Base-by-base conservation (phyloP, 2,797 vertebrate species). In the Falco biarmicus region DNA sequence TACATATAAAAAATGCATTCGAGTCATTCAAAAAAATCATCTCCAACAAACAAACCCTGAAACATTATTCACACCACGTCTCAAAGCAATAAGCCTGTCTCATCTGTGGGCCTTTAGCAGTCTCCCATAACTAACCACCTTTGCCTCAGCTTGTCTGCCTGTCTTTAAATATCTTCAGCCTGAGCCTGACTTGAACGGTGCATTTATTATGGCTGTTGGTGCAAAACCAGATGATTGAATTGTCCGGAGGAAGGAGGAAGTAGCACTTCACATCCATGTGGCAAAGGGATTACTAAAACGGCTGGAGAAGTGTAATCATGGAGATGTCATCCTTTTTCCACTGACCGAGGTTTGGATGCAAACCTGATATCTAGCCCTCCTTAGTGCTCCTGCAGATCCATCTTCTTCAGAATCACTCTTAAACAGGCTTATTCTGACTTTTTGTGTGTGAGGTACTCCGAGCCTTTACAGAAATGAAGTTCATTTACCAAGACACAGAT, bases 281-380 rank as follows among this genome's bases (percentile, higher is more conserved):
- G 93, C 87, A 95, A 93, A 95, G 61, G 75, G 56, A 81, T 95
- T 95, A 96, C 78, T 61, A 18, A 65, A 87, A 61, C 2, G 9
- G 47, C 79, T 54, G 66, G 69, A 92, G 94, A 93, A 95, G 50
- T 5, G 6, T 56, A 69, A 82, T 78, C 71, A 57, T 16, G 69
- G 79, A 78, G 69, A 89, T 89, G 79, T 93, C 87, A 94, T 89
- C 68, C 51, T 84, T 94, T 91, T 68, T 87, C 88, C 90, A 68
- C 83, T 82, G 85, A 18, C 86, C 84, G 88, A 95, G 90, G 84
- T 57, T 90, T 94, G 86, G 83, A 85, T 80, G 71, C 64, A 89
- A 93, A 94, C 66, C 64, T 77, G 78, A 64, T 89, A 87, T 39
- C 66, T 66, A 59, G 56, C 31, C 28, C 48, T 82, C 6, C 84